Evolutionary conservation across 2,113 vertebrate genomes (phyloP), one percentile per base, ranked within the genome.

Genomic region (Rissa tridactyla): DNA sequence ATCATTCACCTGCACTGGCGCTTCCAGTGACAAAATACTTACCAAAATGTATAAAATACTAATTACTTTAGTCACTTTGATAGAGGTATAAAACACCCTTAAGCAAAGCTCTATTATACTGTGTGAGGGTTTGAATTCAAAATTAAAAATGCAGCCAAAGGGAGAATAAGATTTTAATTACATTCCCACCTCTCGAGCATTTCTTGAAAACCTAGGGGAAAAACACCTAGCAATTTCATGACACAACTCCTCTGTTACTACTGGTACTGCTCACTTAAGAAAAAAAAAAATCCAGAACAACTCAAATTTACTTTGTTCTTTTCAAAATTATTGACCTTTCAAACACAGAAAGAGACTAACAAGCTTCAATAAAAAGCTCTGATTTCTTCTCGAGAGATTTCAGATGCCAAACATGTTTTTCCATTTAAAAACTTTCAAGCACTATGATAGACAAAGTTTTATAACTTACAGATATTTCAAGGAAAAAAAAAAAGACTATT

Each of bases 11-110:
- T 87, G 79, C 91, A 92, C 55, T 79, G 61, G 81, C 61, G 90
- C 73, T 79, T 92, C 84, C 66, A 92, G 91, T 95, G 94, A 95
- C 96, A 97, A 97, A 97, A 97, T 92, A 91, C 91, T 95, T 97
- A 95, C 64, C 86, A 92, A 91, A 97, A 96, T 78, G 85, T 93
- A 92, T 80, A 90, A 95, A 96, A 97, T 91, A 96, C 71, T 96
- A 96, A 97, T 97, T 96, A 96, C 64, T 97, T 95, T 34, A 82
- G 94, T 88, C 92, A 96, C 66, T 93, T 96, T 91, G 66, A 94
- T 90, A 83, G 90, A 91, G 80, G 76, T 73, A 93, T 96, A 91
- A 95, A 96, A 86, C 60, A 96, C 78, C 88, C 88, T 78, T 65
- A 96, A 82, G 81, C 94, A 97, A 92, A 96, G 96, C 61, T 93